A percentile compares a stretch with the other conserved stretches of the same genome.
These are phyloP conservation scores for Eciton burchellii DNA, from an alignment of 1,140 invertebrate species.

Conservation along the genomic window DNA sequence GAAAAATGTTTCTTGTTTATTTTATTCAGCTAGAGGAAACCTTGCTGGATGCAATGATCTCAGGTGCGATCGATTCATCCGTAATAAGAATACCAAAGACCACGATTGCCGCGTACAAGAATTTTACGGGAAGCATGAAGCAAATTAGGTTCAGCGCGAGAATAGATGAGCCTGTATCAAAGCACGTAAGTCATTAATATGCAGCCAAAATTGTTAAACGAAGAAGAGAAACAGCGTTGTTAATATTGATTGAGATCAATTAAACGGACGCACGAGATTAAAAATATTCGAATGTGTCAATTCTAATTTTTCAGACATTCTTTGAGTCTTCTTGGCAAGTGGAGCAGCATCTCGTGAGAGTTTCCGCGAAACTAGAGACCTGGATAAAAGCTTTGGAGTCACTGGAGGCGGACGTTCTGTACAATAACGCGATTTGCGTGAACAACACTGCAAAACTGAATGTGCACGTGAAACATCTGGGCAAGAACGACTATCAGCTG, in stretches of 20 bases:
- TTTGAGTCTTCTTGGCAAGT: conserved; percentile 86
- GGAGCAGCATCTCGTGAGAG: conserved; percentile 83
- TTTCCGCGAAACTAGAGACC: conserved; percentile 84
- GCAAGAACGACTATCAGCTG: conserved; percentile 72
- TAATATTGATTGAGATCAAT: too few species aligned
- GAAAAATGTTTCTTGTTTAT: background rate
- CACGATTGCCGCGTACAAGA: conserved; percentile 88
- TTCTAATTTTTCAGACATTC: conserved; percentile 79
- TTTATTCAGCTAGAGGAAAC: conserved; percentile 86
- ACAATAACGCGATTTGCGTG: conserved; percentile 77
- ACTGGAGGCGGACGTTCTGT: conserved; percentile 83
- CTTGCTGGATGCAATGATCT: conserved; percentile 87
- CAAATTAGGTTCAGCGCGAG: conserved; percentile 82
- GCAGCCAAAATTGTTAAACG: too few species aligned
- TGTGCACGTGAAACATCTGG: conserved; percentile 69
- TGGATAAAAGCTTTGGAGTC: conserved; percentile 85
- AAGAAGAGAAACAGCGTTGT: too few species aligned
- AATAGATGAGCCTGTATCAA: conserved; percentile 67
- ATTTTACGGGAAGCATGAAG: conserved; percentile 88
- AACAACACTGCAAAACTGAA: conserved; percentile 73
- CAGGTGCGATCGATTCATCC: conserved; percentile 87
- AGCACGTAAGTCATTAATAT: conserved; percentile 66
- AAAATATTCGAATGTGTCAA: background rate
- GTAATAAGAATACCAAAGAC: conserved; percentile 88
- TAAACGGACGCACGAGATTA: too few species aligned